These are phyloP conservation scores for Nylanderia fulva DNA, from an alignment of 1,140 invertebrate genomes.

Conservation along the genomic window DNA sequence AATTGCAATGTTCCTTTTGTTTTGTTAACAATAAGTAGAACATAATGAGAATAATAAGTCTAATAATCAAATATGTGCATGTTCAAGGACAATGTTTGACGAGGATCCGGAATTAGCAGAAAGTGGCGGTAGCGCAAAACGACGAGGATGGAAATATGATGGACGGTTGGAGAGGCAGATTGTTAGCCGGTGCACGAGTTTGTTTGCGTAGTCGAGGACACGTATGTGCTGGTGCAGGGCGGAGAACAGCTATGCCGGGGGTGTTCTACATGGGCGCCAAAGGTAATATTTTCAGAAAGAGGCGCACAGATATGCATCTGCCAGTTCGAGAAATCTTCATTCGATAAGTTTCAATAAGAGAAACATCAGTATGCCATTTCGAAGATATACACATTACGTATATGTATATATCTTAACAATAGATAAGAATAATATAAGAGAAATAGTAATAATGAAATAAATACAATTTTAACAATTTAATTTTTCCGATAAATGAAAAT, in stretches of 20 bases:
- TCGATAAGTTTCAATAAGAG: background rate
- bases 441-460: too few relatives aligned
- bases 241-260: slow-evolving; percentile 41
- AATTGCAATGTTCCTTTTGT: background rate
- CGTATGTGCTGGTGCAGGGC: slow-evolving; percentile 41
- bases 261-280: slow-evolving; percentile 57
- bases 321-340: slow-evolving; percentile 15
- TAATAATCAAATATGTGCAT: background rate
- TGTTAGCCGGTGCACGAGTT: slow-evolving; percentile 66
- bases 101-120: too few relatives aligned
- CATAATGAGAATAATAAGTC: background rate
- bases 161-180: slow-evolving; percentile 17
- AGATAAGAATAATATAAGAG: background rate
- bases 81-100: too few relatives aligned
- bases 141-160: background rate
- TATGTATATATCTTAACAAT: background rate
- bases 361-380: background rate
- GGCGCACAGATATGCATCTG: background rate
- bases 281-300: background rate
- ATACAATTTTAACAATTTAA: background rate
- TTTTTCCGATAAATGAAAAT: background rate
- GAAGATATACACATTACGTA: background rate
- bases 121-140: background rate
- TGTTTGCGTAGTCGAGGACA: slow-evolving; percentile 73
- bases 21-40: too few relatives aligned